Conservation (phyloP, 64 coral and sea anemone genomes). For the Montipora foliosa region DNA sequence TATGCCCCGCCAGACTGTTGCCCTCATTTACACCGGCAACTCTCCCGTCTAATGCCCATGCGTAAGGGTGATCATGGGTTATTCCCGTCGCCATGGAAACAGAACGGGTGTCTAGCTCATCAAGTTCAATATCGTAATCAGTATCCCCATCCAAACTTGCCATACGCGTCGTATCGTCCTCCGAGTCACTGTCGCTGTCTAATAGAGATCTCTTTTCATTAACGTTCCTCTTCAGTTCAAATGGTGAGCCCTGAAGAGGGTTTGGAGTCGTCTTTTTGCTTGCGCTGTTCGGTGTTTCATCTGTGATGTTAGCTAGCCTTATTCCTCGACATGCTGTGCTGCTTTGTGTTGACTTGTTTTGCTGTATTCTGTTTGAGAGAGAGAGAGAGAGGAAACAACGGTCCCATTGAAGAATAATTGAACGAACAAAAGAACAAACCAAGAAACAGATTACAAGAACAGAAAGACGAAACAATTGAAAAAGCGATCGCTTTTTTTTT, state of each 20-base stretch:
- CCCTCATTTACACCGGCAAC: conserved; percentile 54
- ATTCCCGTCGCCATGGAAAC: conserved; percentile 86
- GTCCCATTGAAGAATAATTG: neutral
- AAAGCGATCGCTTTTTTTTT: too few species aligned
- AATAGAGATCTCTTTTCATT: neutral
- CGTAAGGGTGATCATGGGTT: conserved; percentile 81
- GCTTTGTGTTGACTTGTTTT: neutral
- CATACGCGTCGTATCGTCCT: conserved; percentile 29
- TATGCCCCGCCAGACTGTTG: conserved; percentile 25
- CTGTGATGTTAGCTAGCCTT: conserved; percentile 67
- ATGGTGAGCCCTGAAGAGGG: conserved; percentile 1
- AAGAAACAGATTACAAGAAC: neutral
- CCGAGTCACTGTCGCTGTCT: conserved; percentile 84
- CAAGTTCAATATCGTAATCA: conserved; percentile 78
- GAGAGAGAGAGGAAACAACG: neutral
- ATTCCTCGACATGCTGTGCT: conserved; percentile 60
- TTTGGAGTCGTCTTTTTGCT: neutral
- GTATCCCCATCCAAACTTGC: conserved; percentile 35
- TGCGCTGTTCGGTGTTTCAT: neutral
- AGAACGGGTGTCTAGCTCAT: conserved; percentile 63
- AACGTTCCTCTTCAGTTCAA: neutral
- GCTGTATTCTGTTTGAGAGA: conserved; percentile 30
- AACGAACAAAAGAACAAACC: too few species aligned
- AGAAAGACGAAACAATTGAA: too few species aligned
- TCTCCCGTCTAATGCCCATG: conserved; percentile 86